Evolutionary conservation across 1,140 invertebrate species (phyloP).

Genomic region (Dreissena rostriformis): DNA sequence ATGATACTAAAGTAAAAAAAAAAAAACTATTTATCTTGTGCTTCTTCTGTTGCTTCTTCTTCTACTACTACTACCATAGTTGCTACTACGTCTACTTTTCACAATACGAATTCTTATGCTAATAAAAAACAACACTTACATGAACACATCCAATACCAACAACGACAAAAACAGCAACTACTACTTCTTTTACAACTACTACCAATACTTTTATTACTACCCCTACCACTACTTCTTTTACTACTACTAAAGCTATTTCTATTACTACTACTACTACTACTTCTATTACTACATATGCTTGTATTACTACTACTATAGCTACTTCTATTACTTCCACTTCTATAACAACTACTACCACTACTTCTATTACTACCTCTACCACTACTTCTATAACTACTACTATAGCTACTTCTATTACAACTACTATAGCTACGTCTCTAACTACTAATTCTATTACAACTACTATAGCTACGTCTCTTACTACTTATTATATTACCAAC

Average conservation of each 20-base stretch:
- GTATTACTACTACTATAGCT: slow-evolving; percentile 26
- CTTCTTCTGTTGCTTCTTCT: too few species aligned
- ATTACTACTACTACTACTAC: slow-evolving; percentile 24
- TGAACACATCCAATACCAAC: too few species aligned
- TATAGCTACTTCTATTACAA: slow-evolving; percentile 10
- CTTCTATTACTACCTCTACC: slow-evolving; percentile 4
- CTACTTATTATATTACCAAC: too few species aligned
- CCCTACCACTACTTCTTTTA: neutral
- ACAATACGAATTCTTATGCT: too few species aligned
- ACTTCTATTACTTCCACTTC: slow-evolving; percentile 34
- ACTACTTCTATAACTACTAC: slow-evolving; percentile 8
- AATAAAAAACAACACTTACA: too few species aligned
- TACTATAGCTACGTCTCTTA: neutral
- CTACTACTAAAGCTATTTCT: neutral
- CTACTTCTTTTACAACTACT: slow-evolving; percentile 30
- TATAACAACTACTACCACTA: slow-evolving; percentile 17
- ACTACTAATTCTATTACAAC: neutral
- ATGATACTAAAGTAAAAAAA: too few species aligned
- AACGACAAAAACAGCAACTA: neutral
- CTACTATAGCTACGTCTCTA: neutral
- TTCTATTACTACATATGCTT: slow-evolving; percentile 12
- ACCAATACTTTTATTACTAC: slow-evolving; percentile 14
- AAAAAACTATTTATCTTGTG: too few species aligned
- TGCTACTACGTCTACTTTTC: too few species aligned
- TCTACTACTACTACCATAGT: too few species aligned